Base-by-base conservation (phyloP, 2,888 invertebrate genomes). In the Notodonta dromedarius region DNA sequence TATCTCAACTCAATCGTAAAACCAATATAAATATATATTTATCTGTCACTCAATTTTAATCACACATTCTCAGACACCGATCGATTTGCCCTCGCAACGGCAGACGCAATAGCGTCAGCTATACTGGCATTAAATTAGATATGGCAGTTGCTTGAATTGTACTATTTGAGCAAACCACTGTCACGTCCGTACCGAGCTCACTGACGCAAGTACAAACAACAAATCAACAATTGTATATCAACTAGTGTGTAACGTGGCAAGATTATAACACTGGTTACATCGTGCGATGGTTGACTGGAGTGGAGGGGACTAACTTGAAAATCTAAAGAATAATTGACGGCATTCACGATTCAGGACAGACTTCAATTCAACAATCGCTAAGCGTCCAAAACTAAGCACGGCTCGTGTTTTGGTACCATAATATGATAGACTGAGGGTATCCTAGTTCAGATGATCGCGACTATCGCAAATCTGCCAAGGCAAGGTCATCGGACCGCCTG, bases 141-240 rank as follows among this genome's bases (percentile, higher is more conserved):
- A 46, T 46, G 46, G n/a, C 46, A 46, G 46, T 46, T n/a, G n/a
- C 46, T 46, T 46, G 46, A n/a, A 42, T 12, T 6, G 42, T 12
- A 9, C 40, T 40, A 40, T 40, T 44, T 4, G 44, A 11, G 44
- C 46, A 5, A 13, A n/a, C 46, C 46, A 46, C 46, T n/a, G 46
- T 13, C 46, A 46, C 7, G 5, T n/a, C 13, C n/a, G 11, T 46
- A n/a, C 46, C n/a, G n/a, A 2, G n/a, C n/a, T 13, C 7, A 9
- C 14, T 16, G 5, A 4, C 59, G 69, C 64, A n/a, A 54, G 39
- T 54, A 77, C 74, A 77, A 76, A 78, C 74, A 85, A 83, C 74
- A 78, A 79, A 69, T 81, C 79, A 88, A 89, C 87, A 85, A 80
- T 77, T 83, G 84, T 88, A 87, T 82, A 86, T 76, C 63, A 77